Base-by-base conservation (phyloP, 1,140 invertebrate genomes). In the Drosophila bifasciata region DNA sequence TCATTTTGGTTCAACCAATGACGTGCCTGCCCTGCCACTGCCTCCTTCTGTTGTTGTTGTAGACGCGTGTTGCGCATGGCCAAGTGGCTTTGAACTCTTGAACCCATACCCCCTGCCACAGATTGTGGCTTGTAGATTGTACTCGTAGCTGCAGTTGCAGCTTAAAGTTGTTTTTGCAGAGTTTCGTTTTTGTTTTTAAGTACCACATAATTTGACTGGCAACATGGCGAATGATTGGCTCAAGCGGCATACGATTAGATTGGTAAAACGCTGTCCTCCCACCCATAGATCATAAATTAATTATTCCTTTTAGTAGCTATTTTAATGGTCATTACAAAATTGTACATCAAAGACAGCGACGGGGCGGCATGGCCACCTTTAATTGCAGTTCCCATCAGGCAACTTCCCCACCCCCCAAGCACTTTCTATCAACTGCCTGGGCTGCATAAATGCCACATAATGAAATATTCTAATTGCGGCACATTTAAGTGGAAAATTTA, bases 401-500 rank as follows among this genome's bases (percentile, higher is more conserved):
- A 28, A 7, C 25, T 8, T 8, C 1, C 1, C 8, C 1, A 0
- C 25, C 25, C 7, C 28, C 28, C 28, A 0, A 8, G 0, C 8
- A 0, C 8, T 46, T 17, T 17, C 49, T 50, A 56, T 23, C 41
- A 13, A 46, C 23, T 16, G 7, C 40, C 53, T 9, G 23, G 6
- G 41, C 50, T 56, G 61, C 72, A 85, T 85, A 85, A 85, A 86
- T 84, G 79, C 55, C 72, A 73, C 50, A 72, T 45, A 53, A 75
- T 57, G 67, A 81, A 75, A 77, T 78, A 84, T 85, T 86, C 68
- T 77, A 85, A 77, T 86, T 81, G 83, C 61, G 80, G 77, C 28
- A 23, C 49, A 45, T 28, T 28, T 28, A 28, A 28, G 25, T 8
- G 25, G 32, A 19, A 72, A 71, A 52, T n/a, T n/a, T n/a, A n/a